phyloP scores from a whole-genome alignment of 2,888 invertebrate species.

The Iselma pallidipennis region DNA sequence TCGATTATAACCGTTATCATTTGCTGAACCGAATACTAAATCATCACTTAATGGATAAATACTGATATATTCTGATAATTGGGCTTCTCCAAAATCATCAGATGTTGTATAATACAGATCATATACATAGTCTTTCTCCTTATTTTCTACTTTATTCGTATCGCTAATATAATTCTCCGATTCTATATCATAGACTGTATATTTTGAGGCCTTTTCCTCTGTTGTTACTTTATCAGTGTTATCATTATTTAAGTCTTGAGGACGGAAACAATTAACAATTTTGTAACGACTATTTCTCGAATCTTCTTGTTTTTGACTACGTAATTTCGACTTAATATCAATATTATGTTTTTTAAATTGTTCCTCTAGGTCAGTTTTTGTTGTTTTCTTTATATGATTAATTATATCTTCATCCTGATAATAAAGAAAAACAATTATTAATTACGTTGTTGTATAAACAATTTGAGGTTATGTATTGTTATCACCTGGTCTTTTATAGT shows the following conservation, averaged over 20 bases:
- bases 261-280: slow-evolving; percentile 63
- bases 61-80: slow-evolving; percentile 37
- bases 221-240: slow-evolving; percentile 31
- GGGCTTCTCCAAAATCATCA: slow-evolving; percentile 55
- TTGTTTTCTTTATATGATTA: slow-evolving; percentile 54
- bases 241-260: slow-evolving; percentile 43
- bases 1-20: slow-evolving; percentile 47
- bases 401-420: slow-evolving; percentile 57
- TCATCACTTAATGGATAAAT: slow-evolving; percentile 55
- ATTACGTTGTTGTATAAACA: slow-evolving; percentile 5
- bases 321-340: slow-evolving; percentile 56
- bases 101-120: slow-evolving; percentile 66
- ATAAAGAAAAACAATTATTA: slow-evolving; percentile 1
- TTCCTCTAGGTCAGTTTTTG: slow-evolving; percentile 57
- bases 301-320: slow-evolving; percentile 55
- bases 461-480: slow-evolving; percentile 14
- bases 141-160: slow-evolving; percentile 20
- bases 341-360: slow-evolving; percentile 58
- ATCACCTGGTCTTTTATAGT: slow-evolving; percentile 70
- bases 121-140: slow-evolving; percentile 60
- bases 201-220: slow-evolving; percentile 43
- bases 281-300: slow-evolving; percentile 62
- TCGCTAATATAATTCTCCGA: slow-evolving; percentile 42
- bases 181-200: slow-evolving; percentile 65
- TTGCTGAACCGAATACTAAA: slow-evolving; percentile 48